Conservation (phyloP, 2,888 invertebrate species). For the Pterostichus niger region DNA sequence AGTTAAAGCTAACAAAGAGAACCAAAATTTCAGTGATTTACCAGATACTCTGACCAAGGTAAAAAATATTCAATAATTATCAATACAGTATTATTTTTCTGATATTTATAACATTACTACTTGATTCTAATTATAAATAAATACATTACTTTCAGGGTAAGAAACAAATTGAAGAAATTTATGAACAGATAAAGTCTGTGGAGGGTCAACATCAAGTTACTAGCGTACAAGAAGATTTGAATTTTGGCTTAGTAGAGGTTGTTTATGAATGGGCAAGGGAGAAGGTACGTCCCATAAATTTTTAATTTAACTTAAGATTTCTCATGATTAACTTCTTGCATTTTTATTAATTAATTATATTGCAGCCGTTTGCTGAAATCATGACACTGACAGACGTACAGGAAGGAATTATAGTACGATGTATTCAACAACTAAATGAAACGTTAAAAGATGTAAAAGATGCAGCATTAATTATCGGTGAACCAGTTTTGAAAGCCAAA, state of each 20-base stretch:
- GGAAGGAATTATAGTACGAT: conserved; percentile 98
- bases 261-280: conserved; percentile 98
- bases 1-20: conserved; percentile 83
- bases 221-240: conserved; percentile 80
- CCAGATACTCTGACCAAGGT: conserved; percentile 82
- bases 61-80: conserved; percentile 33
- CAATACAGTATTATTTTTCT: too few relatives aligned
- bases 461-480: conserved; percentile 95
- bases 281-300: conserved; percentile 79
- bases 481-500: conserved; percentile 93
- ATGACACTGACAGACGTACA: conserved; percentile 96
- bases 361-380: conserved; percentile 93
- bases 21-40: conserved; percentile 69
- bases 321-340: neutral
- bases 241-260: conserved; percentile 95
- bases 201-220: conserved; percentile 83
- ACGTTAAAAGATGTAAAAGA: conserved; percentile 92
- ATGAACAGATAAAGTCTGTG: conserved; percentile 82
- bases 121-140: conserved; percentile 24
- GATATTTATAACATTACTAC: neutral
- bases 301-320: too few relatives aligned
- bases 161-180: conserved; percentile 84
- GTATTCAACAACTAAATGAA: conserved; percentile 98
- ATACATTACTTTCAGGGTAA: conserved; percentile 80
- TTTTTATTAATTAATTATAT: conserved; percentile 67